These are phyloP conservation scores for Epinephelus awoara DNA, from an alignment of 2,797 vertebrate species.

Conservation along the genomic window DNA sequence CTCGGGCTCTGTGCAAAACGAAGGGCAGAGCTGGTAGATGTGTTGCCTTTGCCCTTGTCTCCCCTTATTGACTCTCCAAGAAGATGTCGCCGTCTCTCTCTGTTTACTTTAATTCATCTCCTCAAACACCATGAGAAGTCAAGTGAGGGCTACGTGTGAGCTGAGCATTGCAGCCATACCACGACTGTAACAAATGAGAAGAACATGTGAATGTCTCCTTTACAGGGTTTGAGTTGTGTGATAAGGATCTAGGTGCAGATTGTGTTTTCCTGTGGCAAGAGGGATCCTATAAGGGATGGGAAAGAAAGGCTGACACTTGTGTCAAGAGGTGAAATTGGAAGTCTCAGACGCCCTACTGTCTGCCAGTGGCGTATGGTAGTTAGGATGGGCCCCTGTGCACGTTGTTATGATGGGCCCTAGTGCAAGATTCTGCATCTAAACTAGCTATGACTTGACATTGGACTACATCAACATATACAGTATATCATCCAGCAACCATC, in stretches of 20 bases:
- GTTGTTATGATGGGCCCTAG: too few relatives aligned
- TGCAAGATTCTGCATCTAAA: too few relatives aligned
- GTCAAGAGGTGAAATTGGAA: too few relatives aligned
- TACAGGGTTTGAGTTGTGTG: constrained; percentile 2
- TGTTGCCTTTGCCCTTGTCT: constrained; percentile 19
- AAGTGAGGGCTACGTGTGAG: neutral
- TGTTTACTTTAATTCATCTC: neutral
- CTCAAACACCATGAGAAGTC: neutral
- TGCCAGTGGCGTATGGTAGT: too few relatives aligned
- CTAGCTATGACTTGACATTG: too few relatives aligned
- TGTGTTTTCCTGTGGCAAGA: neutral
- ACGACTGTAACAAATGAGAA: neutral
- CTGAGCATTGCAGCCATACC: neutral
- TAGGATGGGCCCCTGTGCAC: too few relatives aligned
- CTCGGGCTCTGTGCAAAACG: constrained; percentile 18
- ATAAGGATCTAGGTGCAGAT: constrained; percentile 27
- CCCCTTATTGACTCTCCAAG: constrained; percentile 15
- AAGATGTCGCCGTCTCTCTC: constrained; percentile 7
- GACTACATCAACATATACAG: too few relatives aligned
- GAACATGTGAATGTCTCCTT: constrained; percentile 16
- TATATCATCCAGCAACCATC: too few relatives aligned
- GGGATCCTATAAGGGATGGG: too few relatives aligned
- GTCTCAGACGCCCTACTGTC: too few relatives aligned
- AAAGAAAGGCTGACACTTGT: too few relatives aligned
- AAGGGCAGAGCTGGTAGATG: constrained; percentile 11